Evolutionary conservation across 2,113 vertebrate species (phyloP), one percentile per base, ranked within the genome.

Genomic region (Amphilophus citrinellus): DNA sequence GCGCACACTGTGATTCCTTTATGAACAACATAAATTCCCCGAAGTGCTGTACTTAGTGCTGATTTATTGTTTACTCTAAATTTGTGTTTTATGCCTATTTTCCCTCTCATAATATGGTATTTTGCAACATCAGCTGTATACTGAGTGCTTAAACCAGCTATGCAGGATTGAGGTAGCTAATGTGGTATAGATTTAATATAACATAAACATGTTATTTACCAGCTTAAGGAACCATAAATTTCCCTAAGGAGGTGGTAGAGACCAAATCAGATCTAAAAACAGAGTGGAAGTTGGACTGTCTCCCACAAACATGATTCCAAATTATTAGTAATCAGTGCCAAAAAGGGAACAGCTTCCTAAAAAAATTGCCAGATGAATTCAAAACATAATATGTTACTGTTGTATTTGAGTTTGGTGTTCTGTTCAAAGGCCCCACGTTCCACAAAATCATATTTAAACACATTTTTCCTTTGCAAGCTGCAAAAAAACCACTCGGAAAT

Each of bases 171-270:
- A 53, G 47, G 17, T 53, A 73, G 66, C 13, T 53, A 53, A 32
- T 2, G 1, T 73, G 66, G 17, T 53, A 32, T 53, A 32, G 4
- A 73, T 73, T 73, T n/a, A 53, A 73, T 53, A 53, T 53, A 53
- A 53, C 44, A 73, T 32, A 32, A 10, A 53, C 17, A 73, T 20
- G 17, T 73, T 11, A 14, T 71, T 71, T 13, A 71, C 24, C 42
- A 71, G 66, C 42, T 30, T 71, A 71, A 32, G 66, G 66, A 53
- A n/a, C 66, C 44, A 73, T 53, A n/a, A 53, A 73, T 32, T 60
- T n/a, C 58, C 22, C 6, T 24, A 24, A 59, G 22, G 22, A 13
- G 10, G 11, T 24, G 57, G 57, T 24, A 6, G 57, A 59, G 11
- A 59, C 57, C 57, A 59, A 24, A 59, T 13, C 18, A 32, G 44